These are phyloP conservation scores for Oscheius sp. DNA, from an alignment of 1,140 invertebrate species.

Conservation along the genomic window DNA sequence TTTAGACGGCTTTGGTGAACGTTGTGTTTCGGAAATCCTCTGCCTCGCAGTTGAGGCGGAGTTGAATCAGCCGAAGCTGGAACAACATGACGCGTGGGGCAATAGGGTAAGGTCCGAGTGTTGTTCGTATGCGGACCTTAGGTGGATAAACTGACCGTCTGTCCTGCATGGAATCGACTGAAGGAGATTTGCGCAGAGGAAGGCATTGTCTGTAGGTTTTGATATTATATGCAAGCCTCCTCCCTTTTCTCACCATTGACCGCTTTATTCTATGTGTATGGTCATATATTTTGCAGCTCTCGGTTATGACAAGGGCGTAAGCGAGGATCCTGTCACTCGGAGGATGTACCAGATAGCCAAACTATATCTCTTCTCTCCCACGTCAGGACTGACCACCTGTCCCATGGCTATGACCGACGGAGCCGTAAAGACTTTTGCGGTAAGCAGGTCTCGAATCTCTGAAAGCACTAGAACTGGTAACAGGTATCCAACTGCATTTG, in stretches of 20 bases:
- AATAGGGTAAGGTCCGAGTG: neutral
- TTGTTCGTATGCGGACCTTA: neutral
- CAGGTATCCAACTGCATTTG: neutral
- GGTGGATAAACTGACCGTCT: conserved; percentile 65
- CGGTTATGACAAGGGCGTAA: conserved; percentile 66
- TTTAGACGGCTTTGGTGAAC: conserved; percentile 64
- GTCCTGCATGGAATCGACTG: conserved; percentile 67
- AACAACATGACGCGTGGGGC: conserved; percentile 67
- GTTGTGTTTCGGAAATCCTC: conserved; percentile 65
- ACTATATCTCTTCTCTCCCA: conserved; percentile 66
- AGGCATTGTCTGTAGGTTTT: conserved; percentile 65
- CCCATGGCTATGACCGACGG: conserved; percentile 71
- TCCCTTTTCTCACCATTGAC: neutral
- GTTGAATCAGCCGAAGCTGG: conserved; percentile 64
- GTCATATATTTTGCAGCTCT: no score
- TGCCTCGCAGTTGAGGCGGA: conserved; percentile 66
- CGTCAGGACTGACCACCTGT: conserved; percentile 67
- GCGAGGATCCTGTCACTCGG: conserved; percentile 61
- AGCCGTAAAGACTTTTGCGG: conserved; percentile 67
- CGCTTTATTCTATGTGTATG: no score
- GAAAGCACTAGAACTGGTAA: neutral
- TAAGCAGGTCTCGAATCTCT: conserved; percentile 28
- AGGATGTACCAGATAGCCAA: conserved; percentile 68
- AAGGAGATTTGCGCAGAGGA: conserved; percentile 68
- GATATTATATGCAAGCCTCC: no score